Percentiles rank a stretch among this genome's conserved stretches.
These are phyloP conservation scores for Erpetoichthys calabaricus DNA, from an alignment of 2,797 vertebrate genomes.

Conservation along the genomic window DNA sequence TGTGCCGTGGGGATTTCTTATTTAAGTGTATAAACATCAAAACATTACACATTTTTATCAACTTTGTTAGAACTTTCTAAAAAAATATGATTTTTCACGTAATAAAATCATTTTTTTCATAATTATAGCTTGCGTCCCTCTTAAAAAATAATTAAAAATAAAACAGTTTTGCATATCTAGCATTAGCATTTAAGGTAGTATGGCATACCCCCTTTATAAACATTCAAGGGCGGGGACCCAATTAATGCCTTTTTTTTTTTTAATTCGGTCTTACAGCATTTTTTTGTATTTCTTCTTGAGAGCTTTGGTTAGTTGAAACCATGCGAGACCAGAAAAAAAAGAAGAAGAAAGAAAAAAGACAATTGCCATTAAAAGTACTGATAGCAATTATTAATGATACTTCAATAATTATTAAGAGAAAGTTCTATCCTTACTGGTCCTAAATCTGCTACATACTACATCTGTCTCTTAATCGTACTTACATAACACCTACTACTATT, in stretches of 20 bases:
- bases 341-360: slow-evolving; percentile 45
- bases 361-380: slow-evolving; percentile 58
- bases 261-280: slow-evolving; percentile 68
- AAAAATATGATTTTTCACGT: slow-evolving; percentile 68
- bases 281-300: slow-evolving; percentile 71
- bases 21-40: slow-evolving; percentile 69
- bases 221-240: slow-evolving; percentile 75
- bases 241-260: slow-evolving; percentile 61
- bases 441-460: slow-evolving; percentile 90
- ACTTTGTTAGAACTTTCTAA: slow-evolving; percentile 72
- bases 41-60: slow-evolving; percentile 53
- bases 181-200: slow-evolving; percentile 99
- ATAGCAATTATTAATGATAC: slow-evolving; percentile 60
- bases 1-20: slow-evolving; percentile 56
- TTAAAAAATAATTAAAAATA: slow-evolving; percentile 75
- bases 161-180: slow-evolving; percentile 96
- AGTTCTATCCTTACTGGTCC: slow-evolving; percentile 95
- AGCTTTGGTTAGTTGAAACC: slow-evolving; percentile 99
- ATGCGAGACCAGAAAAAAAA: slow-evolving; percentile 72
- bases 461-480: slow-evolving; percentile 81
- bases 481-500: slow-evolving; percentile 86
- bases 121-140: slow-evolving; percentile 83
- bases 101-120: slow-evolving; percentile 64
- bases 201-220: slow-evolving; percentile 86
- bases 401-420: slow-evolving; percentile 68